phyloP scores from a whole-genome alignment of 2,888 invertebrate genomes.

The Exocentrus adspersus region DNA sequence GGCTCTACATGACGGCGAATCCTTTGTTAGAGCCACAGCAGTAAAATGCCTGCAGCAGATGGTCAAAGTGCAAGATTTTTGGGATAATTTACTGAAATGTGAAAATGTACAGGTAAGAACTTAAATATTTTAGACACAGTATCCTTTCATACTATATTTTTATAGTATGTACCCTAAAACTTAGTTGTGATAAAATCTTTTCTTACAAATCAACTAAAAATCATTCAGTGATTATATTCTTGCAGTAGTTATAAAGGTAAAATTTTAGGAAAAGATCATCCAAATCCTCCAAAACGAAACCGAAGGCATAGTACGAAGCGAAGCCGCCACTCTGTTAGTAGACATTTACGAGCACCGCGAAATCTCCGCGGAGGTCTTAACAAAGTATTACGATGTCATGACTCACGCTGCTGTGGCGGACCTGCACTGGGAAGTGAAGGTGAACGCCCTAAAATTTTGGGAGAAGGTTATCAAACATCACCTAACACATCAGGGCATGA shows the following conservation, averaged over 20 bases:
- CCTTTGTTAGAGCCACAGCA: conserved; percentile 81
- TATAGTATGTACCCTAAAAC: too few species aligned
- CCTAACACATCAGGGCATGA: conserved; percentile 82
- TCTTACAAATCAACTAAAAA: too few species aligned
- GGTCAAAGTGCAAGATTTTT: conserved; percentile 72
- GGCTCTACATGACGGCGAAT: conserved; percentile 75
- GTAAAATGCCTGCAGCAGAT: conserved; percentile 76
- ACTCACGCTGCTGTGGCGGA: conserved; percentile 74
- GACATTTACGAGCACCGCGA: conserved; percentile 74
- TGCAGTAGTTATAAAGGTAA: too few species aligned
- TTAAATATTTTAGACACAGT: too few species aligned
- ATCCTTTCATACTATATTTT: too few species aligned
- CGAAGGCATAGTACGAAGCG: conserved; percentile 81
- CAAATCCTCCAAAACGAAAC: conserved; percentile 72
- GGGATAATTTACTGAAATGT: conserved; percentile 71
- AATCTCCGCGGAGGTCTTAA: conserved; percentile 65
- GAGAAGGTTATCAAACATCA: conserved; percentile 72
- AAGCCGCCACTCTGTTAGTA: conserved; percentile 74
- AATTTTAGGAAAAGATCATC: conserved; percentile 65
- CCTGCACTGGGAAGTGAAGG: conserved; percentile 85
- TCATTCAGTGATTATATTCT: too few species aligned
- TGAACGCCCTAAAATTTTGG: conserved; percentile 79
- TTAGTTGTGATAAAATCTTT: too few species aligned
- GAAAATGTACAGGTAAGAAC: conserved; percentile 21
- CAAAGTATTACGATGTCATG: conserved; percentile 72